Evolutionary conservation across 2,888 invertebrate genomes (phyloP).

Genomic region (Nephrocerus scutellatus): DNA sequence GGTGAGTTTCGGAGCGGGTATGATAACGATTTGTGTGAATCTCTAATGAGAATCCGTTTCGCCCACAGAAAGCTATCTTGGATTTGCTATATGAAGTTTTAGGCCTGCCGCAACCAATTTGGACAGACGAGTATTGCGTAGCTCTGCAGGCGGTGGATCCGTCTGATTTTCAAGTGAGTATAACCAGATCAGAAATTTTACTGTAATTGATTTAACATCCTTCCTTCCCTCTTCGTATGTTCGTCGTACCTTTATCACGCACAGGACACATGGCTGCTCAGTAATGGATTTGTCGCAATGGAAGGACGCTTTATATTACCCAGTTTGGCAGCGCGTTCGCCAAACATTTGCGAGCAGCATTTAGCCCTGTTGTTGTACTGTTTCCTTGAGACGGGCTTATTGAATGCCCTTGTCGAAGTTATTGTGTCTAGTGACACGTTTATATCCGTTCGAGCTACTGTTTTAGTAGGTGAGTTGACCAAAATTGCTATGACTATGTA

Average conservation of each 20-base stretch:
- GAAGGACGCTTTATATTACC: conserved; percentile 84
- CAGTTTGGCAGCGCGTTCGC: conserved; percentile 74
- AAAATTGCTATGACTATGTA: background rate
- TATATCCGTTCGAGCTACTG: conserved; percentile 85
- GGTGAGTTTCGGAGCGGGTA: conserved; percentile 65
- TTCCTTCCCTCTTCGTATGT: background rate
- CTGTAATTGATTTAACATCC: no score
- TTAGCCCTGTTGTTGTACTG: conserved; percentile 80
- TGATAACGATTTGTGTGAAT: conserved; percentile 2
- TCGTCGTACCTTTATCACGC: background rate
- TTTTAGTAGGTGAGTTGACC: conserved; percentile 60
- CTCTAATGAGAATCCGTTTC: background rate
- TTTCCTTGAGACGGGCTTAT: conserved; percentile 77
- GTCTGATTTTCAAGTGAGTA: conserved; percentile 57
- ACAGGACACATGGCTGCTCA: conserved; percentile 77
- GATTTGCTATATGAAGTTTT: conserved; percentile 87
- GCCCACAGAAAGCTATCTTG: conserved; percentile 75
- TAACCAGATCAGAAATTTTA: background rate
- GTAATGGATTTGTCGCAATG: conserved; percentile 90
- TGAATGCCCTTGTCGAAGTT: conserved; percentile 86
- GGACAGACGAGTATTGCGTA: conserved; percentile 87
- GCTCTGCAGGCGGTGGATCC: conserved; percentile 86
- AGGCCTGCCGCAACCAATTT: conserved; percentile 78
- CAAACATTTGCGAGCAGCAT: conserved; percentile 88
- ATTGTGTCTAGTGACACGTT: conserved; percentile 83